A percentile compares a stretch with the other conserved stretches of the same genome.
These are phyloP conservation scores for Oedothorax gibbosus DNA, from an alignment of 1,140 invertebrate genomes.

Conservation along the genomic window DNA sequence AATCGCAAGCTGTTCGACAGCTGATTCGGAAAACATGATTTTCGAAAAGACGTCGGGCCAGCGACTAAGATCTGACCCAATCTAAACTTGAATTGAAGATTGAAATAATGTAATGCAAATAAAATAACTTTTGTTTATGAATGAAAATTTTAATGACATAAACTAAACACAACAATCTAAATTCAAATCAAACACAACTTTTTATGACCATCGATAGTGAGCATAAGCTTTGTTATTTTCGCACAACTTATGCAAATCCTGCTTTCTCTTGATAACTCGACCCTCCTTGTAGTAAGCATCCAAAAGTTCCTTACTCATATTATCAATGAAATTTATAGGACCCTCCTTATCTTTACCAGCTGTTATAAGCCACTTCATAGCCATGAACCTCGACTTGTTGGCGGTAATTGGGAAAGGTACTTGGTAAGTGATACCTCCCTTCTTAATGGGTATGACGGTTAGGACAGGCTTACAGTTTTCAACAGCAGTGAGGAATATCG, in stretches of 20 bases:
- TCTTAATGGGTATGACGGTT: slow-evolving; percentile 77
- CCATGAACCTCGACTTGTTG: slow-evolving; percentile 78
- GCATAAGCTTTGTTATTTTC: slow-evolving; percentile 91
- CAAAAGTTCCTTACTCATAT: slow-evolving; percentile 70
- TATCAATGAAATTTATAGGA: slow-evolving; percentile 67
- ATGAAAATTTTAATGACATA: too few relatives aligned
- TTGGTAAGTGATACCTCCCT: slow-evolving; percentile 88
- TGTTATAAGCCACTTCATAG: slow-evolving; percentile 90
- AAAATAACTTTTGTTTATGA: too few relatives aligned
- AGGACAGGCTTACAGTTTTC: slow-evolving; percentile 85
- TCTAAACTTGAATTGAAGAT: too few relatives aligned
- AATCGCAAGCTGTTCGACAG: too few relatives aligned
- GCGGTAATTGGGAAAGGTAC: slow-evolving; percentile 84
- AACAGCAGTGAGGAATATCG: slow-evolving; percentile 83
- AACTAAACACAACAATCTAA: too few relatives aligned
- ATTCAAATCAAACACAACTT: neutral
- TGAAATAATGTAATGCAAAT: too few relatives aligned
- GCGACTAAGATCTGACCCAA: too few relatives aligned
- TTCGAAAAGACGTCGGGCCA: too few relatives aligned
- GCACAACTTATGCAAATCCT: slow-evolving; percentile 87
- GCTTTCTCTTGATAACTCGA: too few relatives aligned
- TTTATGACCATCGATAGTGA: slow-evolving; percentile 86
- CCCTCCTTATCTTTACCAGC: slow-evolving; percentile 72
- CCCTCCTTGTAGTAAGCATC: too few relatives aligned
- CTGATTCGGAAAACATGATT: too few relatives aligned